Evolutionary conservation across 2,797 vertebrate species (phyloP).

Genomic region (Artibeus jamaicensis): DNA sequence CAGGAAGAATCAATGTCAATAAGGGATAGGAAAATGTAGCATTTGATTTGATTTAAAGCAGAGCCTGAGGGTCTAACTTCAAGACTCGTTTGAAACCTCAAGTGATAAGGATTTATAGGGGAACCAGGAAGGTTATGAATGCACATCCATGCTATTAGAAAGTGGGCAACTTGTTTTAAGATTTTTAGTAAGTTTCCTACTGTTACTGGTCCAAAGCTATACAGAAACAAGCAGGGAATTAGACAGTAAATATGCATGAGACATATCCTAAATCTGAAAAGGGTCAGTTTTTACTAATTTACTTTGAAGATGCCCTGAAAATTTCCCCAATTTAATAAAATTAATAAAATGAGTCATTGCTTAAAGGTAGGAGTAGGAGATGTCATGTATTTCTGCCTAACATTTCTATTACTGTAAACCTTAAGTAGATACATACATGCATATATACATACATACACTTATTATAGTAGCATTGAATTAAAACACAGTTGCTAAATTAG

Average conservation of each 20-base stretch:
- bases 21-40: constrained; percentile 52
- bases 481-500: neutral
- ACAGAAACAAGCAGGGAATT: neutral
- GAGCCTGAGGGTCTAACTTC: constrained; percentile 60
- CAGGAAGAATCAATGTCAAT: constrained; percentile 66
- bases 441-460: neutral
- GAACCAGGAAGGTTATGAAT: constrained; percentile 36
- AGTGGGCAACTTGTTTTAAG: constrained; percentile 31
- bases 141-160: neutral
- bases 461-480: neutral
- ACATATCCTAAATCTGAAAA: neutral
- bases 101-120: constrained; percentile 45
- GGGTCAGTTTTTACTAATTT: neutral
- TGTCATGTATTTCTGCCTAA: neutral
- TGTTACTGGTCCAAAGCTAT: neutral
- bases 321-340: neutral
- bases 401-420: neutral
- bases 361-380: neutral
- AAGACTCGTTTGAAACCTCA: constrained; percentile 43
- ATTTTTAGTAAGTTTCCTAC: constrained; percentile 29
- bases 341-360: neutral
- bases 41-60: constrained; percentile 67
- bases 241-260: neutral
- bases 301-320: neutral
- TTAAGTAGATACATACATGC: neutral